Conservation (phyloP, 2,797 vertebrate species). For the Loris lydekkerianus region DNA sequence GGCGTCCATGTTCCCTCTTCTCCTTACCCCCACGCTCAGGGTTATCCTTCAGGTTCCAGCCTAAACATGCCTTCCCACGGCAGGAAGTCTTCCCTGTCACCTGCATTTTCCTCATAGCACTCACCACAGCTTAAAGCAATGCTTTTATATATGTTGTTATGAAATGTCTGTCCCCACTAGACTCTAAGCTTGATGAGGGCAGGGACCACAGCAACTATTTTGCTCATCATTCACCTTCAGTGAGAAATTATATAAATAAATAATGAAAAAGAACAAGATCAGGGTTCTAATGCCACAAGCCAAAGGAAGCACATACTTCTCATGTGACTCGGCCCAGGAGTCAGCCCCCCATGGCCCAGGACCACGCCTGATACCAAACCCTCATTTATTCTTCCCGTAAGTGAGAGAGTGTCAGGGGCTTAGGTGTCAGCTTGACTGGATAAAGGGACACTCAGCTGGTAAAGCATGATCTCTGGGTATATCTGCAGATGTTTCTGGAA, state of each 20-base stretch:
- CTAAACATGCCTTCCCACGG: not conserved
- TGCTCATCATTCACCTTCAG: not conserved
- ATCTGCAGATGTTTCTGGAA: not conserved
- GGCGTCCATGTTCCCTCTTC: not conserved
- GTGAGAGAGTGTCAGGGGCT: not conserved
- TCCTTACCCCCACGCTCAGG: not conserved
- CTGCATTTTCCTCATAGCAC: not conserved
- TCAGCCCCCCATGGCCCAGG: not conserved
- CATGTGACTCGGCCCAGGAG: not conserved
- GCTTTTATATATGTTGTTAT: not conserved
- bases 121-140: not conserved
- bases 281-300: not conserved
- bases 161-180: not conserved
- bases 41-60: not conserved
- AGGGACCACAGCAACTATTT: not conserved
- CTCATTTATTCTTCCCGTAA: not conserved
- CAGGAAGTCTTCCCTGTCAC: rapidly evolving
- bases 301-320: not conserved
- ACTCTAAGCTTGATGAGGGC: not conserved
- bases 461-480: not conserved
- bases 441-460: not conserved
- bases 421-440: not conserved
- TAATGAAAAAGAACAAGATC: not conserved
- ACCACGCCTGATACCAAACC: not conserved
- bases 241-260: not conserved